A percentile compares a stretch with the other conserved stretches of the same genome.
Evolutionary conservation across 1,140 invertebrate genomes (phyloP).

Genomic region (Scylla paramamosain): DNA sequence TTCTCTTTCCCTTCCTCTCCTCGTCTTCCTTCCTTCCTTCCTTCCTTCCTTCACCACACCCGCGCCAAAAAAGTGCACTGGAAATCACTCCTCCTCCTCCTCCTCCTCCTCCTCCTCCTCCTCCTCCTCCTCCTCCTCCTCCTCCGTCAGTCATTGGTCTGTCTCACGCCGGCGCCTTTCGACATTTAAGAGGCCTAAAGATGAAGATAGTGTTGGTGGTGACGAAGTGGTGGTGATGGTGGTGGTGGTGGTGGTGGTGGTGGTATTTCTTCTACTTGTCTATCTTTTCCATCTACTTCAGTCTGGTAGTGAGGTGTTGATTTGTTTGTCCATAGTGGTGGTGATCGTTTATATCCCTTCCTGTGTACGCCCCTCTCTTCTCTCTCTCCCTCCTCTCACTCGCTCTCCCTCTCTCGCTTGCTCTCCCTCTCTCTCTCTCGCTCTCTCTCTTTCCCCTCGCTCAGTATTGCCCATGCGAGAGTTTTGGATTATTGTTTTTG

Average conservation of each 20-base stretch:
- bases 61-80: no score
- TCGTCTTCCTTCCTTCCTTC: neutral
- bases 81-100: neutral
- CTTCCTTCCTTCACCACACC: neutral
- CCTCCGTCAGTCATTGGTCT: neutral
- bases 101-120: neutral
- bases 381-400: constrained; percentile 9
- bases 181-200: neutral
- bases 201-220: neutral
- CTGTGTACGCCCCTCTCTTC: neutral
- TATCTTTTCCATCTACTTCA: neutral
- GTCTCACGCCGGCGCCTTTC: no score
- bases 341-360: no score
- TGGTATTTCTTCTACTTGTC: neutral
- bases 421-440: neutral
- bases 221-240: neutral
- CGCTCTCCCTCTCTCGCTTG: neutral
- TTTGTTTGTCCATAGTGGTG: neutral
- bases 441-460: neutral
- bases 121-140: neutral
- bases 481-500: neutral
- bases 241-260: neutral
- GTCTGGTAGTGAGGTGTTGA: no score
- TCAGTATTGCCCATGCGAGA: no score
- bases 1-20: neutral